Percentiles rank a stretch among this genome's conserved stretches.
Evolutionary conservation across 1,140 invertebrate species (phyloP).

Genomic region (Drosophila varians): DNA sequence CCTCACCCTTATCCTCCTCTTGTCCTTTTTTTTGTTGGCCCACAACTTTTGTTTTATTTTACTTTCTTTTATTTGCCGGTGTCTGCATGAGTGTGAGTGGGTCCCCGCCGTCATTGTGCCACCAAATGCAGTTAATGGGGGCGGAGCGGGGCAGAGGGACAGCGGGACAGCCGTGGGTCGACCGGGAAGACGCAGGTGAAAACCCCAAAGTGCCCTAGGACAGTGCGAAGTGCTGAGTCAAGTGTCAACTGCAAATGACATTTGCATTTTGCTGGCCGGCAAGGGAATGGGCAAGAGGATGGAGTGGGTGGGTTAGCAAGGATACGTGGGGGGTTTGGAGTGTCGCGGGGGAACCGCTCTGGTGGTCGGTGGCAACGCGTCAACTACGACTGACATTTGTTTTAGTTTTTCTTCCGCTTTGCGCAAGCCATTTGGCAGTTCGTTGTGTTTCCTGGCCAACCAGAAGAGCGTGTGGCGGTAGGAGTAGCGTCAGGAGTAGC

Average conservation of each 20-base stretch:
- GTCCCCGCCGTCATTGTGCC: slow-evolving; percentile 56
- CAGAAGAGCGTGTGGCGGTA: slow-evolving; percentile 6
- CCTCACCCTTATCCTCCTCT: slow-evolving; percentile 15
- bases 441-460: slow-evolving; percentile 61
- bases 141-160: slow-evolving; percentile 2
- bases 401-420: slow-evolving; percentile 82
- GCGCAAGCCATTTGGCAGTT: slow-evolving; percentile 79
- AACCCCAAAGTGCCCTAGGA: slow-evolving; percentile 79
- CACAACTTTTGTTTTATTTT: slow-evolving; percentile 50
- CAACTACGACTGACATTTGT: slow-evolving; percentile 81
- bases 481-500: slow-evolving; percentile 9
- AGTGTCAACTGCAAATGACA: slow-evolving; percentile 82
- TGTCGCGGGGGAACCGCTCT: slow-evolving; percentile 16
- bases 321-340: neutral
- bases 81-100: slow-evolving; percentile 33
- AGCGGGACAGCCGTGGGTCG: too few relatives aligned
- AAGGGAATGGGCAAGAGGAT: slow-evolving; percentile 8
- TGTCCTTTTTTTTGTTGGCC: slow-evolving; percentile 30
- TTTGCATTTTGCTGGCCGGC: slow-evolving; percentile 76
- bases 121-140: slow-evolving; percentile 48
- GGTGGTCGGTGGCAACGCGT: slow-evolving; percentile 68
- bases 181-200: slow-evolving; percentile 62
- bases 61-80: slow-evolving; percentile 46
- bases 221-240: slow-evolving; percentile 82
- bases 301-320: too few relatives aligned